Base-by-base conservation (phyloP, 2,797 vertebrate genomes). In the Bradypodion ventrale region DNA sequence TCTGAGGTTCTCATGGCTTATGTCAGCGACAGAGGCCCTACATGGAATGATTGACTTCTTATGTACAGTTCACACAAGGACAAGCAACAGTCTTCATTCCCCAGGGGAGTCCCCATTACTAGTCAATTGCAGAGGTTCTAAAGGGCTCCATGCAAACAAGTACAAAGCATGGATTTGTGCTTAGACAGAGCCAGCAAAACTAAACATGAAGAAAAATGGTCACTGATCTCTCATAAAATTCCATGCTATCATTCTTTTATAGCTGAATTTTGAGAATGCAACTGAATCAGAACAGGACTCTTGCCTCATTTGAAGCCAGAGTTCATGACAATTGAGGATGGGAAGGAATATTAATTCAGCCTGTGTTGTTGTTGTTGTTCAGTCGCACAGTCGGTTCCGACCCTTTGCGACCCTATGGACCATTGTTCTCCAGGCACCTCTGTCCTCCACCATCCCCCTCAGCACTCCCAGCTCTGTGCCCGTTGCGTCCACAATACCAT, bases 61-160 rank as follows among this genome's bases (percentile, higher is more conserved):
- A 88, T 85, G 63, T 25, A 52, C 70, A 83, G 93, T 90, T 94
- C 88, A 89, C 5, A 1, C 49, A 63, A 92, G 93, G 91, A 90
- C 91, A 88, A 89, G 74, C 80, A 88, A 78, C 80, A 86, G 72
- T 73, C 66, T 87, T 92, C 70, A 63, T 84, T 84, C 82, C 62
- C 77, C 44, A 77, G 77, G 16, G 80, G 88, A 88, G 85, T 85
- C 80, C 76, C 85, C 88, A 80, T 87, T 86, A 83, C 88, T 82
- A 89, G 82, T 42, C 77, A 75, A 80, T 70, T 87, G 65, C 86
- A 90, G 83, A 90, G 77, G 78, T 93, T 92, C 84, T 83, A 85
- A 81, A 91, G 87, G 83, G 85, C 75, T 90, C 59, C 0, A 0
- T 68, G 59, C 59, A 87, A 85, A 85, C 52, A 68, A 78, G 49